These are phyloP conservation scores for Eidolon helvum DNA, from an alignment of 2,113 vertebrate species.

Conservation along the genomic window DNA sequence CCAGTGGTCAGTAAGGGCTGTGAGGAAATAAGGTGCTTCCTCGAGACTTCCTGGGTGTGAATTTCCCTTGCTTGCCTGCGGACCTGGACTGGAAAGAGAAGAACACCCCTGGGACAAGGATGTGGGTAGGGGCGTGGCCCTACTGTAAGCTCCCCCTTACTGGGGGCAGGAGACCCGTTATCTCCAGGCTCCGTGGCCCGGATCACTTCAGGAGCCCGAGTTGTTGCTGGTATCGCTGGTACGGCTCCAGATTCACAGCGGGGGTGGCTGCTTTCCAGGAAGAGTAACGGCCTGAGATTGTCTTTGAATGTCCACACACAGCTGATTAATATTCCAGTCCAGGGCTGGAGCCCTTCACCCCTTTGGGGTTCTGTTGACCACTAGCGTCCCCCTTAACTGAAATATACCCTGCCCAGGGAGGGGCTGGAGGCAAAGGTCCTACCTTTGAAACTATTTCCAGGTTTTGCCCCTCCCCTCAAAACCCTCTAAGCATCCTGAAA, in stretches of 20 bases:
- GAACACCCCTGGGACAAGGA: neutral
- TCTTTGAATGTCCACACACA: neutral
- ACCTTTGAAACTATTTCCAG: neutral
- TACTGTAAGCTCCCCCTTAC: neutral
- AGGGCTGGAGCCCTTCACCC: neutral
- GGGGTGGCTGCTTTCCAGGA: neutral
- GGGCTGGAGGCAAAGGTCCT: neutral
- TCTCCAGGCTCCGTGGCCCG: neutral
- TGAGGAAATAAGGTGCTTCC: neutral
- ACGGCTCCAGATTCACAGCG: neutral
- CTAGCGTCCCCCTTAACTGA: neutral
- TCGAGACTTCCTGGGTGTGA: neutral
- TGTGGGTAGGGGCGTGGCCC: accelerated
- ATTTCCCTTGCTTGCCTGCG: neutral
- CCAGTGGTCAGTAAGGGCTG: neutral
- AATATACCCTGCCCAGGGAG: neutral
- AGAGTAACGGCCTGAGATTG: neutral
- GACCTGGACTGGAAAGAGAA: neutral
- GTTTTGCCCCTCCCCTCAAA: neutral
- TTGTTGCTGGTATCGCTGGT: neutral
- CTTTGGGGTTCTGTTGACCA: neutral
- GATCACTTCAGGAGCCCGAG: neutral
- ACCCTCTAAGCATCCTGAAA: neutral
- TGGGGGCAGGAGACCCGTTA: neutral
- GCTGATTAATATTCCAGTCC: neutral